phyloP scores from a whole-genome alignment of 2,888 invertebrate genomes.

The Aphrophora alni region DNA sequence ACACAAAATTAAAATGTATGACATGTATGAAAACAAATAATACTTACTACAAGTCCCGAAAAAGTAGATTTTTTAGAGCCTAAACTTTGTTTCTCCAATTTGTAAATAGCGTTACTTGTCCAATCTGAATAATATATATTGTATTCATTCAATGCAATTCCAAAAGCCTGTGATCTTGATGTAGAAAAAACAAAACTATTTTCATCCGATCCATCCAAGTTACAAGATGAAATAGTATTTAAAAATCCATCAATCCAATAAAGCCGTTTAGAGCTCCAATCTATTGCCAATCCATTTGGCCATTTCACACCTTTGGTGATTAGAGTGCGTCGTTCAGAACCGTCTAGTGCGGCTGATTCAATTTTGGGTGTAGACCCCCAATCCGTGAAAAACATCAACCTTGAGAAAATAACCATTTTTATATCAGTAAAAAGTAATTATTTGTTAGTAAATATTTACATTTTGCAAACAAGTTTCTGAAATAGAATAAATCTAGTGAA shows the following conservation, averaged over 20 bases:
- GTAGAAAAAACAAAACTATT: not conserved
- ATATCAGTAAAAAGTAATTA: no score
- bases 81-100: not conserved
- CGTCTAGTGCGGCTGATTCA: not conserved
- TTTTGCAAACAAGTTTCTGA: no score
- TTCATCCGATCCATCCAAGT: not conserved
- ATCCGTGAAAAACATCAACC: not conserved
- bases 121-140: not conserved
- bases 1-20: no score
- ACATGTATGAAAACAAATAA: no score
- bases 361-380: not conserved
- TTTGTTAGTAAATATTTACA: no score
- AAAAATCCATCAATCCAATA: not conserved
- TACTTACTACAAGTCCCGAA: no score
- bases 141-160: not conserved
- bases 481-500: no score
- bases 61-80: no score
- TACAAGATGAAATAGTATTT: not conserved
- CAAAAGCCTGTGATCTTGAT: not conserved
- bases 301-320: not conserved
- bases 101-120: not conserved
- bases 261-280: not conserved
- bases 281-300: not conserved
- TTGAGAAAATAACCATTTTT: no score
- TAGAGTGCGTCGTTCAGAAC: not conserved